Evolutionary conservation across 2,888 invertebrate genomes (phyloP), one percentile per base, ranked within the genome.

Genomic region (Drosophila incognita): DNA sequence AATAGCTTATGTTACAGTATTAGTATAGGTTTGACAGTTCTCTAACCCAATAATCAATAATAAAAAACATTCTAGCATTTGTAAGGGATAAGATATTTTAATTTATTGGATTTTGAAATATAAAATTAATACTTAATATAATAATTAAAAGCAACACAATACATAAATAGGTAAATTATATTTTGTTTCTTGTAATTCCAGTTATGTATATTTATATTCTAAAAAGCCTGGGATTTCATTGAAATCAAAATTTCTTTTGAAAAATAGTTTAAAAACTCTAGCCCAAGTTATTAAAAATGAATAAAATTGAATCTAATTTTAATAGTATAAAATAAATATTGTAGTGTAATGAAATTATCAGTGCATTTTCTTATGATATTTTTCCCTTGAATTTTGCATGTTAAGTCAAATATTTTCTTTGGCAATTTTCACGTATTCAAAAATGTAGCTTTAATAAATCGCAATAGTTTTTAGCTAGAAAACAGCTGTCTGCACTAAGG

Each of bases 381-480:
- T 3, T 21, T 21, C 1, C 15, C 10, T 40, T 40, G 10, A 40
- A 10, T 13, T 46, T 46, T 13, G 5, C 6, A 21, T 10, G 4
- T 10, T 49, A 5, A 49, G 1, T 10, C 10, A 18, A 27, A 49
- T 27, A 10, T 27, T 27, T 49, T 10, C 10, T 5, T 5, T 18
- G 10, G 15, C 1, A 24, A 6, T 15, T 52, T 15, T 27, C 42
- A 13, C 21, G 42, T 11, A 42, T 24, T 8, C 4, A 18, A 27
- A 15, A 27, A 10, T 31, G 3, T 49, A 38, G 35, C 4, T 38
- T 18, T 36, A 35, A 48, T 24, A n/a, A 49, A 8, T n/a, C 10
- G 8, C 13, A 40, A 33, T 18, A 21, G n/a, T 2, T 51, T 58
- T 73, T 66, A 48, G 82, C 82, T 36, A 31, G 67, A 82, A 74